phyloP scores from a whole-genome alignment of 2,888 invertebrate species.

The Oxyteleia sp. region DNA sequence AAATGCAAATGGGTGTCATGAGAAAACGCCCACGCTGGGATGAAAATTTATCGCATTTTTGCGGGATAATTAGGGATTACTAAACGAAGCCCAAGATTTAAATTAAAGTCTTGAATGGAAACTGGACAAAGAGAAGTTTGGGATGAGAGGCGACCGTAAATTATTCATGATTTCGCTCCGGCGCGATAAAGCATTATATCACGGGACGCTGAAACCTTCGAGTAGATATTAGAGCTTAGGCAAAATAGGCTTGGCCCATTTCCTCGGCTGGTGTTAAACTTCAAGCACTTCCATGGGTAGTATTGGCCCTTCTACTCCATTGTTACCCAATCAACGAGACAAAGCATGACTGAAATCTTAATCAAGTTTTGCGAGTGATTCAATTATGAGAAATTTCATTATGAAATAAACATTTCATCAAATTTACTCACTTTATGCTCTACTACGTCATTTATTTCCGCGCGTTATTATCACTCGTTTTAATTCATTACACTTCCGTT shows the following conservation, averaged over 20 bases:
- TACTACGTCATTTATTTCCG: conserved; percentile 21
- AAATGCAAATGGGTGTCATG: conserved; percentile 24
- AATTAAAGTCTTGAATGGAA: conserved; percentile 76
- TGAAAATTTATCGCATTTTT: conserved; percentile 70
- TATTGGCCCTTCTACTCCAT: conserved; percentile 70
- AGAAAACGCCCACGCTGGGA: conserved; percentile 5
- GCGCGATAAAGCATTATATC: conserved; percentile 75
- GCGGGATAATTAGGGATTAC: conserved; percentile 75
- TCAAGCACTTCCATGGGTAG: conserved; percentile 72
- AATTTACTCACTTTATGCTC: conserved; percentile 27
- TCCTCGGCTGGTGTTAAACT: conserved; percentile 73
- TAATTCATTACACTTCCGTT: conserved; percentile 3
- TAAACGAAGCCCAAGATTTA: conserved; percentile 72
- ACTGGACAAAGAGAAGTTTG: no score
- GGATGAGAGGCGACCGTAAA: conserved; percentile 69
- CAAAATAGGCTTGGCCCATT: conserved; percentile 77
- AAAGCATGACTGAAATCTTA: conserved; percentile 67
- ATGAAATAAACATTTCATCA: conserved; percentile 64
- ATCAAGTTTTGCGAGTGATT: conserved; percentile 64
- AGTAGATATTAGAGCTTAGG: conserved; percentile 79
- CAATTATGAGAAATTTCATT: conserved; percentile 63
- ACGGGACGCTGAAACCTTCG: conserved; percentile 74
- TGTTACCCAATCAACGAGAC: conserved; percentile 70
- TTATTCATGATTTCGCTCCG: conserved; percentile 75
- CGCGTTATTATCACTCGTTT: conserved; percentile 11